These are phyloP conservation scores for Anableps anableps DNA, from an alignment of 2,797 vertebrate species.

Conservation along the genomic window DNA sequence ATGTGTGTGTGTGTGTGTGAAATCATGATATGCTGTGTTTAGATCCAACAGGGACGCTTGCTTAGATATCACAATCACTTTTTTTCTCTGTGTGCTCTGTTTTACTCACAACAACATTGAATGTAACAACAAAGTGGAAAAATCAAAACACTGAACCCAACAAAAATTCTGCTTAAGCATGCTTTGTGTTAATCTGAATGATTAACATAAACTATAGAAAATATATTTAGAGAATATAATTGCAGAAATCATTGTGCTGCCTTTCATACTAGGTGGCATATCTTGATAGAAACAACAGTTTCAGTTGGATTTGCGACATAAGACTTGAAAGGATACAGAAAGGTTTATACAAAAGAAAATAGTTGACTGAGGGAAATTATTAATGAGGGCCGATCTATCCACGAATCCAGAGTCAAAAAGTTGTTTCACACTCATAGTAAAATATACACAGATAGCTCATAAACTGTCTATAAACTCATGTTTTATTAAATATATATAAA, in stretches of 20 bases:
- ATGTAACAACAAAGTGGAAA: not conserved
- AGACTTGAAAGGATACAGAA: not conserved
- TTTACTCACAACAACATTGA: not conserved
- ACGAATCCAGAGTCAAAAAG: not conserved
- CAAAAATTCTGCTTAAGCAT: not conserved
- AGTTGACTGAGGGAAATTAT: not conserved
- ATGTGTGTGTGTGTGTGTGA: not conserved
- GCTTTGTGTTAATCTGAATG: not conserved
- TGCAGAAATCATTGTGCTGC: constrained; percentile 1
- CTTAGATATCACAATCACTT: constrained; percentile 15
- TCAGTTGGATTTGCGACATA: not conserved
- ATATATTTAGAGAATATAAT: not conserved
- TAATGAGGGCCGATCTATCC: not conserved
- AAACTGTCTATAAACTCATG: no score
- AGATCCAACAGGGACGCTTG: constrained; percentile 45
- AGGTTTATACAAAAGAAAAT: not conserved
- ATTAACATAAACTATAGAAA: not conserved
- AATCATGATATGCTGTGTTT: constrained; percentile 52
- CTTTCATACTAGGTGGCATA: not conserved
- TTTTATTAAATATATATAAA: no score
- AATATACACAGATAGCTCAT: no score
- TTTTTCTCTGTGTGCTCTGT: constrained; percentile 22
- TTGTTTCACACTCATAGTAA: no score
- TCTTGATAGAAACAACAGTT: not conserved
- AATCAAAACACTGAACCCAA: not conserved